Conservation (phyloP, 1,140 invertebrate genomes). For the Lordiphosa stackelbergi region DNA sequence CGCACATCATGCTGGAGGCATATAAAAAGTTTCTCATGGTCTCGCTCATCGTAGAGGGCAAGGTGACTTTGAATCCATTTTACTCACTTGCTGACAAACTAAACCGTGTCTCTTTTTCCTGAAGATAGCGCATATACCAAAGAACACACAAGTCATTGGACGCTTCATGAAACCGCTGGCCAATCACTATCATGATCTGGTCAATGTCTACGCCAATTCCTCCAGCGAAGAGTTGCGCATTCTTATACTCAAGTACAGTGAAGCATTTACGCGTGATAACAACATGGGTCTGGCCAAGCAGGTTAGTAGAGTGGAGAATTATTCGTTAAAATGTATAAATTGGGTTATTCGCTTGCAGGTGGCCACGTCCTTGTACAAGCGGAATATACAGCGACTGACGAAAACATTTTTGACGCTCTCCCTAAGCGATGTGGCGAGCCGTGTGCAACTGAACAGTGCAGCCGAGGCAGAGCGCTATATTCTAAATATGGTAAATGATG, state of each 20-base stretch:
- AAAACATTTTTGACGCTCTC: constrained; percentile 98
- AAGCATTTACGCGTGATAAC: constrained; percentile 89
- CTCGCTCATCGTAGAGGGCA: constrained; percentile 93
- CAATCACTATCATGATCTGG: constrained; percentile 93
- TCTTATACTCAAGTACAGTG: constrained; percentile 87
- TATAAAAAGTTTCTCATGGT: constrained; percentile 98
- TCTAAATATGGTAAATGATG: constrained; percentile 89
- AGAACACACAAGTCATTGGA: constrained; percentile 93
- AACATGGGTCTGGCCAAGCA: constrained; percentile 90
- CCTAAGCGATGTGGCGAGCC: constrained; percentile 93
- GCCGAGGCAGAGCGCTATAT: constrained; percentile 95
- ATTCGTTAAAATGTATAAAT: not conserved
- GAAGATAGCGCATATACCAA: constrained; percentile 87
- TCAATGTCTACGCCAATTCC: constrained; percentile 88
- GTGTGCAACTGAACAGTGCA: constrained; percentile 90
- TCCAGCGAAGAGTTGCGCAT: constrained; percentile 85
- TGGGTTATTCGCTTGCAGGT: constrained; percentile 80
- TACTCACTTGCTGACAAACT: too few species aligned
- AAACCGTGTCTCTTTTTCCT: constrained; percentile 21
- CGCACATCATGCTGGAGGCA: constrained; percentile 97
- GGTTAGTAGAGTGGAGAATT: constrained; percentile 59
- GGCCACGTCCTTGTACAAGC: constrained; percentile 92
- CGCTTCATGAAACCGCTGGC: constrained; percentile 95
- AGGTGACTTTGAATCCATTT: constrained; percentile 78
- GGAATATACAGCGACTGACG: constrained; percentile 97